phyloP scores from a whole-genome alignment of 2,888 invertebrate species.

The Boloria selene region DNA sequence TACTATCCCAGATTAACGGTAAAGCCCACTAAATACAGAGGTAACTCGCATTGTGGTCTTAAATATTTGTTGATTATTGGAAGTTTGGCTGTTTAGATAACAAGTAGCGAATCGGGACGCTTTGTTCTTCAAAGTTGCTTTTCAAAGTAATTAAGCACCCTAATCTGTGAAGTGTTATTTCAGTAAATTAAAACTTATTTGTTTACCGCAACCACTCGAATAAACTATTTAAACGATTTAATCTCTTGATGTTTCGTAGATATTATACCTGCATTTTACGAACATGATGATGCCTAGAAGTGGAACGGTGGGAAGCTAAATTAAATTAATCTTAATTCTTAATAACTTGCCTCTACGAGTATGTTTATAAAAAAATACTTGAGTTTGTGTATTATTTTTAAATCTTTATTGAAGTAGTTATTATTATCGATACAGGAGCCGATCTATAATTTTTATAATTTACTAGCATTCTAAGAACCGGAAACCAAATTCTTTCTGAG shows the following conservation, averaged over 20 bases:
- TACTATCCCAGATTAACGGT: background rate
- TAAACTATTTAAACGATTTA: background rate
- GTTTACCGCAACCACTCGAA: background rate
- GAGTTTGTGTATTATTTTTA: too few relatives aligned
- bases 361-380: too few relatives aligned
- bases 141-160: conserved; percentile 26
- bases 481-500: too few relatives aligned
- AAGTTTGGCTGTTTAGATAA: conserved; percentile 27
- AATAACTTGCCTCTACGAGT: too few relatives aligned
- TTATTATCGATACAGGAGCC: too few relatives aligned
- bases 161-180: conserved; percentile 29
- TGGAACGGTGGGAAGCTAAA: too few relatives aligned
- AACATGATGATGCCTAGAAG: too few relatives aligned
- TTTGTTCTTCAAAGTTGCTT: conserved; percentile 30
- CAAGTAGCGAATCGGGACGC: conserved; percentile 15
- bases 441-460: too few relatives aligned
- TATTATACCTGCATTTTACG: too few relatives aligned
- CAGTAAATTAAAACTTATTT: conserved; percentile 27
- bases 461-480: too few relatives aligned
- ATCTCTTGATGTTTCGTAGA: background rate
- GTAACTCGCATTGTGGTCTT: conserved; percentile 10
- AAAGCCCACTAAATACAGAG: background rate
- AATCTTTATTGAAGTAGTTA: too few relatives aligned
- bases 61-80: conserved; percentile 19
- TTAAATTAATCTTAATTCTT: background rate